Conservation (phyloP, 2,888 invertebrate species). For the Mythimna albipuncta region DNA sequence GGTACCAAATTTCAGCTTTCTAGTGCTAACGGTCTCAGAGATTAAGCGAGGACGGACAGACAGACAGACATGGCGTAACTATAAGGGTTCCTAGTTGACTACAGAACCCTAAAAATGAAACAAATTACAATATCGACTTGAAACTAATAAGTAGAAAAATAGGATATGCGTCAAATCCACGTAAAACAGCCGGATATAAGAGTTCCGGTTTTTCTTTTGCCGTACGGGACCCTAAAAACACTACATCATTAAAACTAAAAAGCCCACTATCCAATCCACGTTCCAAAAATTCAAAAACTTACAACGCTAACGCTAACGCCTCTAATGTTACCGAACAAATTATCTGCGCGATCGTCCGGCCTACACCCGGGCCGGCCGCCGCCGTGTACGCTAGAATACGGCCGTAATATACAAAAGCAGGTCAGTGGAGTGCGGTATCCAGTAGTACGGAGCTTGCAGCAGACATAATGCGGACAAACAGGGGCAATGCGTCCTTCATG, state of each 20-base stretch:
- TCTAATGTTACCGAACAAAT: slow-evolving; percentile 1
- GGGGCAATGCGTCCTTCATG: slow-evolving; percentile 32
- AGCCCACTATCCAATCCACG: neutral
- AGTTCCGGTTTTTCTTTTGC: too few species aligned
- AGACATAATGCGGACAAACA: slow-evolving; percentile 61
- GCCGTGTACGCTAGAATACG: slow-evolving; percentile 43
- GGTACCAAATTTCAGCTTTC: too few species aligned
- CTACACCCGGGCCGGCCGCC: neutral
- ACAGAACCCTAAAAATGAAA: too few species aligned
- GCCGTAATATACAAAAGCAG: slow-evolving; percentile 42
- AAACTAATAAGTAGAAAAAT: too few species aligned
- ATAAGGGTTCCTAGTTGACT: too few species aligned
- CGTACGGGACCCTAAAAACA: neutral
- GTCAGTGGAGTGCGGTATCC: slow-evolving; percentile 59
- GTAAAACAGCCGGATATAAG: too few species aligned
- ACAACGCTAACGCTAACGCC: neutral
- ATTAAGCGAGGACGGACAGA: too few species aligned
- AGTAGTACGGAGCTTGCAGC: slow-evolving; percentile 52
- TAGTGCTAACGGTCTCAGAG: too few species aligned
- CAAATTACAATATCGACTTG: too few species aligned
- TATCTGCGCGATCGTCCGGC: slow-evolving; percentile 3
- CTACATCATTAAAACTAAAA: neutral
- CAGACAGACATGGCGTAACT: too few species aligned
- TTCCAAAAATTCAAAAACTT: neutral
- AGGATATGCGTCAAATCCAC: too few species aligned